Evolutionary conservation across 2,888 invertebrate genomes (phyloP).

Genomic region (Hyposoter didymator): DNA sequence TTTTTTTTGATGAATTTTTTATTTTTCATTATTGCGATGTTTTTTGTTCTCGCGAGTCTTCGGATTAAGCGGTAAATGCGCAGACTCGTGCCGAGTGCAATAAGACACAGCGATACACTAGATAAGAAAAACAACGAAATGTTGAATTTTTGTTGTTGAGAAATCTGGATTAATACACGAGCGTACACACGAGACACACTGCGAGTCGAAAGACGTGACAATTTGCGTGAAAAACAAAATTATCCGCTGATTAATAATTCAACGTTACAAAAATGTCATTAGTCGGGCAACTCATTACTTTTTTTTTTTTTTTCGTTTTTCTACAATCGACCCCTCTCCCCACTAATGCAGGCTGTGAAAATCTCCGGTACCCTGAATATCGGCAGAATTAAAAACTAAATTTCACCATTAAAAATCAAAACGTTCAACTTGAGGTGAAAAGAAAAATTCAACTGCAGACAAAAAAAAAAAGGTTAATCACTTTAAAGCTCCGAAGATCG

Average conservation of each 20-base stretch:
- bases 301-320: conserved; percentile 6
- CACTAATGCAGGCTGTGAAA: conserved; percentile 80
- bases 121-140: neutral
- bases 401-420: conserved; percentile 45
- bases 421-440: neutral
- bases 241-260: conserved; percentile 21
- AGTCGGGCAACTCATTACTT: neutral
- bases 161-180: conserved; percentile 16
- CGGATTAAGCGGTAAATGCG: conserved; percentile 47
- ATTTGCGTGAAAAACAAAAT: neutral
- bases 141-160: neutral
- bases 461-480: conserved; percentile 59
- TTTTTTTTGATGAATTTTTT: neutral
- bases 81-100: conserved; percentile 34
- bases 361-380: conserved; percentile 71
- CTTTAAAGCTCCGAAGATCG: conserved; percentile 23
- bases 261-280: neutral
- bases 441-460: conserved; percentile 4
- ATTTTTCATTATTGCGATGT: conserved; percentile 9
- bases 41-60: conserved; percentile 43
- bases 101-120: conserved; percentile 12
- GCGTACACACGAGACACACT: conserved; percentile 17
- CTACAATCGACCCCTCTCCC: conserved; percentile 62
- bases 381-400: conserved; percentile 17
- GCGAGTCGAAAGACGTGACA: conserved; percentile 32